Conservation (phyloP, 64 coral and sea anemone genomes). For the Hydrozoanthus tunicans region DNA sequence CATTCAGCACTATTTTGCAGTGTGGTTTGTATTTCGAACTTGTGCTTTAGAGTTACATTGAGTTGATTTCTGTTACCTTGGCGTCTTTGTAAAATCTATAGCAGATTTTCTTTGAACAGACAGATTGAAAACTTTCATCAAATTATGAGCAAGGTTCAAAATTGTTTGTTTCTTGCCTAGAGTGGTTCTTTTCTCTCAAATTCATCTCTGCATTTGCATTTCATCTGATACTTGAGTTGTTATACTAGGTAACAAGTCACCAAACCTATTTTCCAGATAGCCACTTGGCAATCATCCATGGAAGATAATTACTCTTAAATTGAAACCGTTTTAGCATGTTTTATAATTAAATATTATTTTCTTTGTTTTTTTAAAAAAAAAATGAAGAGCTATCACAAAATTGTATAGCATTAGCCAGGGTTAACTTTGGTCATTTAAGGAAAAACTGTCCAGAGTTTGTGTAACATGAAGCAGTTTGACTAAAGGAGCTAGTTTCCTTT, state of each 20-base stretch:
- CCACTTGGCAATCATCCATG: no score
- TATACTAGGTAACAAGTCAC: no score
- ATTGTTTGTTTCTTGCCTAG: neutral
- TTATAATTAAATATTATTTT: no score
- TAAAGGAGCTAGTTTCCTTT: conserved; percentile 43
- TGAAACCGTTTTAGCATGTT: no score
- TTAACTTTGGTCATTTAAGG: no score
- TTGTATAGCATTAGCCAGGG: no score
- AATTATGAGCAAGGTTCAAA: neutral
- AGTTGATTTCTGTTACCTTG: neutral
- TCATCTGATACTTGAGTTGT: no score
- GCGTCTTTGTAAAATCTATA: neutral
- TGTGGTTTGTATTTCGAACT: conserved; percentile 2
- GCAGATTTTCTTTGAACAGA: neutral
- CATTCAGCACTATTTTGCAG: neutral
- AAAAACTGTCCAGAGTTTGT: neutral
- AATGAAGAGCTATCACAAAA: neutral
- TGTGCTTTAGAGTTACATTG: conserved; percentile 1
- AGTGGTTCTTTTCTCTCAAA: neutral
- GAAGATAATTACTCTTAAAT: no score
- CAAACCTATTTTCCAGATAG: no score
- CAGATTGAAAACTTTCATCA: neutral
- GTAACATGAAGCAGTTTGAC: conserved; percentile 22
- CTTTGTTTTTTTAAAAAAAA: no score
- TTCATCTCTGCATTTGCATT: neutral